Evolutionary conservation across 2,888 invertebrate genomes (phyloP).

Genomic region (Nasonovia ribisnigri): DNA sequence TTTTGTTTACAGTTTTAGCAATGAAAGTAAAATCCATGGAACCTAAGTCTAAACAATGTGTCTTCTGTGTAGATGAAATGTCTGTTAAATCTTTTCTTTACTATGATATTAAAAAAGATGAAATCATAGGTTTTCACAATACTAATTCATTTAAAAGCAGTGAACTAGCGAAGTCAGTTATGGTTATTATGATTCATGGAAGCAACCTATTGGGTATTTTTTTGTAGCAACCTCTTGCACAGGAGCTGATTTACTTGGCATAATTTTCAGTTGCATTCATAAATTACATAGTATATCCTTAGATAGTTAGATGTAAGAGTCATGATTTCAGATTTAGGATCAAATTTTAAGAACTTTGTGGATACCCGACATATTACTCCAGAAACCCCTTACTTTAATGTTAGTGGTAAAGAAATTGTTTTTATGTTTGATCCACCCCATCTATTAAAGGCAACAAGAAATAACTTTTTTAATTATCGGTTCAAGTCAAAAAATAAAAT

Average conservation of each 20-base stretch:
- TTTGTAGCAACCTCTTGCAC: neutral
- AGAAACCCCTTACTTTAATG: too few species aligned
- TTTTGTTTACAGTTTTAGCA: neutral
- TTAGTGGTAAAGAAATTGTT: too few species aligned
- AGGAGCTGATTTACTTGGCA: too few species aligned
- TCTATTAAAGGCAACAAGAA: too few species aligned
- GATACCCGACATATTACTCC: neutral
- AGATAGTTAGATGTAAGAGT: neutral
- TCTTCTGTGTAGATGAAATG: neutral
- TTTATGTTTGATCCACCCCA: too few species aligned
- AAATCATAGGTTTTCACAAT: neutral
- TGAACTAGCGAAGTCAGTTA: neutral
- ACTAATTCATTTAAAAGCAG: neutral
- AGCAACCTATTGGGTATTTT: constrained; percentile 3
- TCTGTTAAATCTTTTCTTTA: neutral
- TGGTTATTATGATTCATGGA: too few species aligned
- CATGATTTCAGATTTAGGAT: neutral
- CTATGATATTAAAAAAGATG: neutral
- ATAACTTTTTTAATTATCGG: too few species aligned
- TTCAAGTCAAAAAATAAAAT: too few species aligned
- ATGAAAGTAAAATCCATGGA: neutral
- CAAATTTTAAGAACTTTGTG: neutral
- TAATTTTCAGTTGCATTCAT: too few species aligned
- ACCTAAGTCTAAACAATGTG: neutral
- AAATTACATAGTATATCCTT: too few species aligned